A percentile compares a stretch with the other conserved stretches of the same genome.
Conservation (phyloP, 2,113 vertebrate species). For the Eudyptes chrysolophus region DNA sequence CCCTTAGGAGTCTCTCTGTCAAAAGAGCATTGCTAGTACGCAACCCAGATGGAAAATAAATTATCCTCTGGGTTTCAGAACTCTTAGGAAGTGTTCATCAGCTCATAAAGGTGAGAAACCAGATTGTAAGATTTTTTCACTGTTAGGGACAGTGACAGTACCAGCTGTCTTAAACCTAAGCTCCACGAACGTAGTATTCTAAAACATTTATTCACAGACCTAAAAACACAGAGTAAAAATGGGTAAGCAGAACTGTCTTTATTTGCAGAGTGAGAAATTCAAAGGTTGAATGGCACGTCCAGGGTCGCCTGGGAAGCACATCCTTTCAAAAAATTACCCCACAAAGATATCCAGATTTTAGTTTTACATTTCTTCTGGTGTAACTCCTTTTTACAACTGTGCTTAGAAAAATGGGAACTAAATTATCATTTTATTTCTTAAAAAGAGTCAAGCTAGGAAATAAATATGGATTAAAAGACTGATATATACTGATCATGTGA, state of each 20-base stretch:
- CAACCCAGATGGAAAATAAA: neutral
- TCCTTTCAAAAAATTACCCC: neutral
- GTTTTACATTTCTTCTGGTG: neutral
- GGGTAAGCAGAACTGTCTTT: neutral
- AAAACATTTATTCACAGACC: neutral
- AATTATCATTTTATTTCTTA: neutral
- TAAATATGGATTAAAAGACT: neutral
- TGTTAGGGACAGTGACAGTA: neutral
- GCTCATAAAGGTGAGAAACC: neutral
- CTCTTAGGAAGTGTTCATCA: neutral
- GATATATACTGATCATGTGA: neutral
- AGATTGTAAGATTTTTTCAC: neutral
- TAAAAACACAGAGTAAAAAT: neutral
- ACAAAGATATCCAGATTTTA: neutral
- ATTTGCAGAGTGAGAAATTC: neutral
- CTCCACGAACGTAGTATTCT: neutral
- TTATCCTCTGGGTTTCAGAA: neutral
- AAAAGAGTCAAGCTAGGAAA: neutral
- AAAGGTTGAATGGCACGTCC: neutral
- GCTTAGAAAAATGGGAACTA: neutral
- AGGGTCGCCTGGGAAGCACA: neutral
- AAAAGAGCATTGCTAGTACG: neutral
- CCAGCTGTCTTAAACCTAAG: neutral
- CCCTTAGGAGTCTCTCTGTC: neutral
- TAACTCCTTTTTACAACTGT: neutral